Conservation (phyloP, 2,113 vertebrate species). For the Macquaria ambigua region DNA sequence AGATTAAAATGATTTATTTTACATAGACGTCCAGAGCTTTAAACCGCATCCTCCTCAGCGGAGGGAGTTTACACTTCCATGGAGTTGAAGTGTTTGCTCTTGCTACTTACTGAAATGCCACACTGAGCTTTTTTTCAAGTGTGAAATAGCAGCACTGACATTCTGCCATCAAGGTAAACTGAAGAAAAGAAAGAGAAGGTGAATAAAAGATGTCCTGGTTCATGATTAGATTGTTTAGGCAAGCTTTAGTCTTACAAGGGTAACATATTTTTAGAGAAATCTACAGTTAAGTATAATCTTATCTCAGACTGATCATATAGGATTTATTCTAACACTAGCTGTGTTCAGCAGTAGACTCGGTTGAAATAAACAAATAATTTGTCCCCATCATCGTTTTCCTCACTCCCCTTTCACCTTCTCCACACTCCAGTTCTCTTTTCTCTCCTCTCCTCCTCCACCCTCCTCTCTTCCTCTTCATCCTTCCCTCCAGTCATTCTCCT, state of each 20-base stretch:
- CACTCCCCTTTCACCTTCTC: neutral
- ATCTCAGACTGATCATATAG: conserved; percentile 6
- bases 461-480: conserved; percentile 34
- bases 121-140: neutral
- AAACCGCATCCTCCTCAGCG: no score
- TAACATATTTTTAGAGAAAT: neutral
- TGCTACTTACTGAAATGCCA: neutral
- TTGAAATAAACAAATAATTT: neutral
- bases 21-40: no score
- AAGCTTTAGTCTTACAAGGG: neutral
- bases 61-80: neutral
- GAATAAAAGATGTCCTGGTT: no score
- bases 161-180: neutral
- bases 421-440: neutral
- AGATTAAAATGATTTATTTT: no score
- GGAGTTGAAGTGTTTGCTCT: no score
- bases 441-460: neutral
- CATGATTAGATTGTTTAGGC: neutral
- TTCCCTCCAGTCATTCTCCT: conserved; percentile 25
- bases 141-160: neutral
- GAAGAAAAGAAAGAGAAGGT: neutral
- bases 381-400: neutral
- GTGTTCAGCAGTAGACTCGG: neutral
- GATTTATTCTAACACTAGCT: neutral
- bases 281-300: neutral